Evolutionary conservation across 2,797 vertebrate genomes (phyloP).

Genomic region (Lacerta viridis): DNA sequence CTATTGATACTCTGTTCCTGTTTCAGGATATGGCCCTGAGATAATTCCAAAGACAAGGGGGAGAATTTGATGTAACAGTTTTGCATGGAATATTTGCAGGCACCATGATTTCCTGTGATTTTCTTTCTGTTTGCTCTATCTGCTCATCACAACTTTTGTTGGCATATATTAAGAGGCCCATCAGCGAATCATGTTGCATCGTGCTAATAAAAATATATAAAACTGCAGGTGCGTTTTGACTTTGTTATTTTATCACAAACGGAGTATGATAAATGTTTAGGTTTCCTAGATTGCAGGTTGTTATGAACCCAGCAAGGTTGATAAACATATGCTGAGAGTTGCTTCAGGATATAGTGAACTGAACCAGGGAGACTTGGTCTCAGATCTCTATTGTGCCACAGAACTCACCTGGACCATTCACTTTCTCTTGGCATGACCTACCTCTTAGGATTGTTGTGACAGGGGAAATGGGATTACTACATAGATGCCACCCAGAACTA

Average conservation of each 20-base stretch:
- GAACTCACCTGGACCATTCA: not conserved
- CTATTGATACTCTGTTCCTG: constrained; percentile 59
- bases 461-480: not conserved
- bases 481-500: not conserved
- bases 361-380: constrained; percentile 13
- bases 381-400: not conserved
- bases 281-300: constrained; percentile 59
- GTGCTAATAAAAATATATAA: constrained; percentile 57
- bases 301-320: constrained; percentile 39
- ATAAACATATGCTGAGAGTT: constrained; percentile 66
- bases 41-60: constrained; percentile 71
- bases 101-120: constrained; percentile 47
- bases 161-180: constrained; percentile 53
- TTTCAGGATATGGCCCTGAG: constrained; percentile 65
- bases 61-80: constrained; percentile 59
- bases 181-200: constrained; percentile 61
- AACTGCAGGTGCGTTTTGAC: constrained; percentile 66
- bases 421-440: not conserved
- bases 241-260: constrained; percentile 65
- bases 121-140: constrained; percentile 48
- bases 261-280: not conserved
- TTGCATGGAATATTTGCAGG: constrained; percentile 44
- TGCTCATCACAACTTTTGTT: constrained; percentile 48
- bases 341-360: constrained; percentile 60
- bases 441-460: not conserved